Base-by-base conservation (phyloP, 2,113 vertebrate species). In the Rafetus swinhoei region DNA sequence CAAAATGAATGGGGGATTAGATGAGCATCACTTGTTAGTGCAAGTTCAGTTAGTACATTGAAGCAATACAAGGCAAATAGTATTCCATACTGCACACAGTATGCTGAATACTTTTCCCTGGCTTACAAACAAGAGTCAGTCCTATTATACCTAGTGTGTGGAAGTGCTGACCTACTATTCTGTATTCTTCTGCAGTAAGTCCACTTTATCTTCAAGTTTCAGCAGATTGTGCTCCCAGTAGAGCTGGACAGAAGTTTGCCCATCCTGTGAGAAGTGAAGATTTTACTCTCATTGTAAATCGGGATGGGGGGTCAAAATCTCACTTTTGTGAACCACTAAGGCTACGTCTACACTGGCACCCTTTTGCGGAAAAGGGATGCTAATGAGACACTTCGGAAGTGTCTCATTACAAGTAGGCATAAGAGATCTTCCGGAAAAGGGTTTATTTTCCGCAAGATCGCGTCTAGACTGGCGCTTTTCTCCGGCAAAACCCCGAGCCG, bases 141-240 rank as follows among this genome's bases (percentile, higher is more conserved):
- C 14, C 62, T 69, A 18, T n/a, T 69, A 7, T 69, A 69, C 25
- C 62, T 69, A 45, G 32, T 69, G 29, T n/a, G 16, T n/a, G 32
- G 32, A n/a, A 15, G 29, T 69, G 16, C 15, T 69, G 1, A 6
- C 85, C 88, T 79, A 74, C 5, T 81, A 79, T 82, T 79, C 60
- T 9, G 0, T 35, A 50, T n/a, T 65, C 29, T 65, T 25, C 50
- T 35, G 45, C 18, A 77, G 65, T 45, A 21, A 6, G 27, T 77
- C 39, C 11, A n/a, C 32, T 74, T 81, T 45, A 81, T 56, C 14
- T 0, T 0, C 54, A n/a, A 27, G 14, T 65, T 76, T 54, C 35
- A 4, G 29, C 59, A 50, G 53, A 22, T 81, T 82, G 65, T 27
- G 18, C 32, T 90, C 29, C 62, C 7, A 18, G 15, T n/a, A n/a